These are phyloP conservation scores for Tretioscincus oriximinensis DNA, from an alignment of 2,113 vertebrate species.

Conservation along the genomic window DNA sequence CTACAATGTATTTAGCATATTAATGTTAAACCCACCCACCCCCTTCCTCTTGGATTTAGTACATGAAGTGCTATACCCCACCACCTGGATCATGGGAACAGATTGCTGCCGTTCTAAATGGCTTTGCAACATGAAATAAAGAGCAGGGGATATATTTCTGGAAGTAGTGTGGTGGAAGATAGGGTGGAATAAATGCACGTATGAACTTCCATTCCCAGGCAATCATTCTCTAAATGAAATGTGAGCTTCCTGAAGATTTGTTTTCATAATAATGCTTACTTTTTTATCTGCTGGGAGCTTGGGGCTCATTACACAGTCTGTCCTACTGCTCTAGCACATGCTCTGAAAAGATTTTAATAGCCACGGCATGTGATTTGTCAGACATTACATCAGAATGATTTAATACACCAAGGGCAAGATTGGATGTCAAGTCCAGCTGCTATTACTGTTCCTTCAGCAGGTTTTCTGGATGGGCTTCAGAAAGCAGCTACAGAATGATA, in stretches of 20 bases:
- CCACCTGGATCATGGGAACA: slow-evolving; percentile 69
- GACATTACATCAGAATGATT: slow-evolving; percentile 93
- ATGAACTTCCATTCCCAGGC: slow-evolving; percentile 48
- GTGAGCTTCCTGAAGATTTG: slow-evolving; percentile 44
- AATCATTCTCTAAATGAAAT: slow-evolving; percentile 31
- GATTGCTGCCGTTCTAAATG: slow-evolving; percentile 55
- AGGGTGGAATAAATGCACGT: background rate
- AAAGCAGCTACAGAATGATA: slow-evolving; percentile 65
- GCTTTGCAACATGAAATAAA: slow-evolving; percentile 59
- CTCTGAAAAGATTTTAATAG: slow-evolving; percentile 79
- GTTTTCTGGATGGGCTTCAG: slow-evolving; percentile 58
- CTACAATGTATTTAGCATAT: slow-evolving; percentile 75
- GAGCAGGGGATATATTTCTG: slow-evolving; percentile 51
- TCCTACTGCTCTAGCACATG: slow-evolving; percentile 76
- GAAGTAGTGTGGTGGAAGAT: slow-evolving; percentile 4
- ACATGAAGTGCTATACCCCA: slow-evolving; percentile 53
- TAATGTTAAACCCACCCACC: slow-evolving; percentile 60
- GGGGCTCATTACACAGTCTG: slow-evolving; percentile 81
- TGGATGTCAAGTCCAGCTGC: slow-evolving; percentile 75
- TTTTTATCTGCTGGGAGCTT: slow-evolving; percentile 52
- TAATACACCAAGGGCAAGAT: slow-evolving; percentile 84
- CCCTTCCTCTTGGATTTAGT: slow-evolving; percentile 54
- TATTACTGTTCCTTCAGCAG: slow-evolving; percentile 48
- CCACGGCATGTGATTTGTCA: slow-evolving; percentile 78
- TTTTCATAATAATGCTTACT: slow-evolving; percentile 56